Base-by-base conservation (phyloP, 2,113 vertebrate species). In the Neogobius melanostomus region DNA sequence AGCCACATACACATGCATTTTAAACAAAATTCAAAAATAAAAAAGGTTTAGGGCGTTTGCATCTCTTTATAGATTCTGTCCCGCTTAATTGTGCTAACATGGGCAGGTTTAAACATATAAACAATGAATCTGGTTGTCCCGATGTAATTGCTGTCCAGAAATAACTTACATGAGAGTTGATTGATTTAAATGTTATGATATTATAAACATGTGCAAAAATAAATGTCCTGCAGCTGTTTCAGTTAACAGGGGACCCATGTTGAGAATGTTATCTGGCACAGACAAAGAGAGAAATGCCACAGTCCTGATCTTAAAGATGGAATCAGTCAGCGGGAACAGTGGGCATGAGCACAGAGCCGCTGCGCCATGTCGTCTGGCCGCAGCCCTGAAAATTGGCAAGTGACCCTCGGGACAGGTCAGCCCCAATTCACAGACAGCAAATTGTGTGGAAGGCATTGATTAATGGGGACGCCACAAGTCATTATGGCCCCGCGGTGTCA, bases 361-460 rank as follows among this genome's bases (percentile, higher is more conserved):
- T 64, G 82, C 47, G 28, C 57, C 74, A 85, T 73, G 86, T 49
- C 6, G 75, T 81, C 84, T 82, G 88, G 88, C 88, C 89, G 79
- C 90, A 87, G 82, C 72, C 59, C 56, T 6, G 69, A 92, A 92
- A 93, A 93, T 92, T 91, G 92, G 87, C 85, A 88, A 91, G 85
- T 91, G 91, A 92, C 91, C 92, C 91, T 74, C 73, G 84, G 91
- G 87, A 89, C 76, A 56, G 90, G 90, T 91, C 90, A 91, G 86
- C 85, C 87, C 89, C 91, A 92, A 92, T 91, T 91, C 91, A 89
- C 89, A 89, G 85, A 86, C 81, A 85, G 89, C 90, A 93, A 93
- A 93, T 92, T 90, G 91, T 85, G 89, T 90, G 90, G 89, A 93
- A 91, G 90, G 89, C 93, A 92, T 92, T 94, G 93, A 94, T 94